phyloP scores from a whole-genome alignment of 2,888 invertebrate genomes.

The Laspeyria flexula region DNA sequence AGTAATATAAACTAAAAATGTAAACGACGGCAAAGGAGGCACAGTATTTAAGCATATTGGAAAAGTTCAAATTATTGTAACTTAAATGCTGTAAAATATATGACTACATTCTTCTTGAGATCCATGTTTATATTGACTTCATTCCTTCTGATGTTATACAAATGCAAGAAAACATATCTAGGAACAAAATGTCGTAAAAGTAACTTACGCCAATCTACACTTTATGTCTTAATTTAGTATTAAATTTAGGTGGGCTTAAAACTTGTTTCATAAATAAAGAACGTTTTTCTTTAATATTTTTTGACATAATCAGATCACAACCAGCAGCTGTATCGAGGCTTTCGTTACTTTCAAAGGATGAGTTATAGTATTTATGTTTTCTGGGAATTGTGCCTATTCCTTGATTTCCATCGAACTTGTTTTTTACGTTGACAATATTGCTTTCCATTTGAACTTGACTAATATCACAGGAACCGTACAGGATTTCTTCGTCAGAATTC shows the following conservation, averaged over 20 bases:
- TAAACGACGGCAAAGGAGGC: not conserved
- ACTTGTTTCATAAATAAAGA: slow-evolving; percentile 86
- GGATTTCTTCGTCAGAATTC: slow-evolving; percentile 78
- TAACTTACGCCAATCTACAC: slow-evolving; percentile 46
- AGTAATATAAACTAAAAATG: slow-evolving; percentile 10
- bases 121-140: slow-evolving; percentile 63
- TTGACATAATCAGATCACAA: slow-evolving; percentile 50
- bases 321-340: slow-evolving; percentile 30
- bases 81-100: slow-evolving; percentile 43
- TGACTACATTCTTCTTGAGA: slow-evolving; percentile 68
- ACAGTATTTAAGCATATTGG: slow-evolving; percentile 15
- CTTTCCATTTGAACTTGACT: slow-evolving; percentile 55
- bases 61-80: slow-evolving; percentile 11
- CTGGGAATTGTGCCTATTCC: slow-evolving; percentile 35
- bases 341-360: slow-evolving; percentile 36
- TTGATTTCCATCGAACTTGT: slow-evolving; percentile 52
- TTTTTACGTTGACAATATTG: slow-evolving; percentile 57
- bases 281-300: slow-evolving; percentile 81
- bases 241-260: slow-evolving; percentile 85
- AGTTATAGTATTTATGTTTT: slow-evolving; percentile 49
- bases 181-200: slow-evolving; percentile 33
- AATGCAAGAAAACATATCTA: slow-evolving; percentile 27
- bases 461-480: slow-evolving; percentile 72
- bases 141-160: slow-evolving; percentile 34
- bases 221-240: slow-evolving; percentile 76